Conservation (phyloP, 2,113 vertebrate genomes). For the Pluvianellus socialis region DNA sequence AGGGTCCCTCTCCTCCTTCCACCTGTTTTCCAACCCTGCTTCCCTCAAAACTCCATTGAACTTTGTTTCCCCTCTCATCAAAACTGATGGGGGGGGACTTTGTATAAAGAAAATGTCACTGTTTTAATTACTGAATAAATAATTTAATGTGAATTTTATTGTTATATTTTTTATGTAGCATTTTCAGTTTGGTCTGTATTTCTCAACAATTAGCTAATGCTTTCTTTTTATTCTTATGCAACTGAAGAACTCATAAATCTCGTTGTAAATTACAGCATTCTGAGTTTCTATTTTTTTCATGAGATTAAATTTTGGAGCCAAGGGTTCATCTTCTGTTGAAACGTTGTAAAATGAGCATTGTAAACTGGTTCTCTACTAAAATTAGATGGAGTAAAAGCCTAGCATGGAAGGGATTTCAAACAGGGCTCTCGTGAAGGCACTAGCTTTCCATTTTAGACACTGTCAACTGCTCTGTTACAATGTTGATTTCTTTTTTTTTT, state of each 20-base stretch:
- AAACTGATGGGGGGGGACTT: not conserved
- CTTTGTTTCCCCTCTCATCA: not conserved
- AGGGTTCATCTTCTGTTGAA: constrained; percentile 19
- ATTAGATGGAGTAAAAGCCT: not conserved
- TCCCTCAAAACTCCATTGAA: not conserved
- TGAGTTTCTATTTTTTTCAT: not conserved
- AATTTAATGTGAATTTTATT: constrained; percentile 76
- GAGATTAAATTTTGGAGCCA: constrained; percentile 6
- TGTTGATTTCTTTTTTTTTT: not conserved
- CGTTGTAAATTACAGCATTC: constrained; percentile 28
- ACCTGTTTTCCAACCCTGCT: not conserved
- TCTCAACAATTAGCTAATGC: constrained; percentile 45
- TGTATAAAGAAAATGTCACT: constrained; percentile 61
- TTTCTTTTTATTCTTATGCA: constrained; percentile 38
- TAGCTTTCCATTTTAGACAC: not conserved
- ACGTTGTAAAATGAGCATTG: not conserved
- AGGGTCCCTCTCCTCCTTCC: not conserved
- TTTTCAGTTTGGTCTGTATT: constrained; percentile 48
- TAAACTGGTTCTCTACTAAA: not conserved
- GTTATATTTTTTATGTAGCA: constrained; percentile 52
- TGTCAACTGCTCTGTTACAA: not conserved
- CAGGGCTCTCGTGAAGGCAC: not conserved
- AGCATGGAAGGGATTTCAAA: not conserved
- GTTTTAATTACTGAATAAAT: constrained; percentile 76
- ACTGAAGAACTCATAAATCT: constrained; percentile 46